phyloP scores from a whole-genome alignment of 2,888 invertebrate species.

The Notocelia uddmanniana region DNA sequence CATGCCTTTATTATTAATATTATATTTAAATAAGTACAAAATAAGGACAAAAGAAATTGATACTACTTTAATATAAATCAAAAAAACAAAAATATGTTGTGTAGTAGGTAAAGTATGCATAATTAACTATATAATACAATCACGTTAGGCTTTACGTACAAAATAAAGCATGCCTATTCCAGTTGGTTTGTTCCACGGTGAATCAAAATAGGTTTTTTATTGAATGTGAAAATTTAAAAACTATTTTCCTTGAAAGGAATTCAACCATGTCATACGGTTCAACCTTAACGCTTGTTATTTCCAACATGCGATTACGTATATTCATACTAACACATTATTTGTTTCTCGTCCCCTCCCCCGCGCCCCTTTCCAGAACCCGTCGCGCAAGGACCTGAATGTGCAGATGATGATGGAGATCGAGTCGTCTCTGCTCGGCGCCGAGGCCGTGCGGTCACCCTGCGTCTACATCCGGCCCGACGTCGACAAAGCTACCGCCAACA shows the following conservation, averaged over 20 bases:
- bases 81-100: not conserved
- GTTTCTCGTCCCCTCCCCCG: constrained; percentile 38
- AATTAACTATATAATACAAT: too few relatives aligned
- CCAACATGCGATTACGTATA: too few relatives aligned
- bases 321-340: constrained; percentile 12
- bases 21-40: not conserved
- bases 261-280: not conserved
- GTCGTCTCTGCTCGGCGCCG: constrained; percentile 92
- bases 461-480: constrained; percentile 94
- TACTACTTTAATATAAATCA: not conserved
- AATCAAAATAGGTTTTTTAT: not conserved
- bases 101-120: not conserved
- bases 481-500: constrained; percentile 91
- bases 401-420: constrained; percentile 97
- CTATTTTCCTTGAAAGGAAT: not conserved
- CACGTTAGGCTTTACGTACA: too few relatives aligned
- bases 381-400: constrained; percentile 95
- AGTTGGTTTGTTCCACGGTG: not conserved
- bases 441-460: constrained; percentile 91
- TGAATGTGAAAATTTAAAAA: not conserved
- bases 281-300: not conserved
- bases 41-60: not conserved
- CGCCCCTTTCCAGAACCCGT: constrained; percentile 90
- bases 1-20: constrained; percentile 28
- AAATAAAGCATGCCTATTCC: too few relatives aligned